Percentiles rank a stretch among this genome's conserved stretches.
phyloP scores from a whole-genome alignment of 2,888 invertebrate species.

The Perizoma flavofasciatum region DNA sequence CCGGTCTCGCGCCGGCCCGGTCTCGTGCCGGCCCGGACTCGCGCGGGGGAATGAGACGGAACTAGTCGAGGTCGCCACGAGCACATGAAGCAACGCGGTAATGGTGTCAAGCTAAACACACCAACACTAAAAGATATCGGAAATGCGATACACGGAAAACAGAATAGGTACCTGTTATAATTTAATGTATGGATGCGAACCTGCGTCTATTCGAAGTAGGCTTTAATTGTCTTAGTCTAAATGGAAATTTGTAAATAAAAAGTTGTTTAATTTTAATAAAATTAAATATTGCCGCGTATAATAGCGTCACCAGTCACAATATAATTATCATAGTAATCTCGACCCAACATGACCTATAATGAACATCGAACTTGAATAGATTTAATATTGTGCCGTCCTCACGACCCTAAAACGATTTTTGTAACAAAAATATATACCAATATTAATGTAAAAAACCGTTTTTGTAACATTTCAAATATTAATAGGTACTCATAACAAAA shows the following conservation, averaged over 20 bases:
- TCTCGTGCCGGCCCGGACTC: constrained; percentile 35
- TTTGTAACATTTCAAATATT: constrained; percentile 82
- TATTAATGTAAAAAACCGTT: constrained; percentile 77
- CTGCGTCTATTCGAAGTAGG: constrained; percentile 83
- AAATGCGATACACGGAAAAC: constrained; percentile 57
- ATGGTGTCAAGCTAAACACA: constrained; percentile 73
- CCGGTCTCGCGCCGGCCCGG: constrained; percentile 34
- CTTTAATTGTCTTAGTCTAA: constrained; percentile 83
- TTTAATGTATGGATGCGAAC: constrained; percentile 81
- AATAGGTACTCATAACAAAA: constrained; percentile 82
- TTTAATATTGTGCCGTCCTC: constrained; percentile 83
- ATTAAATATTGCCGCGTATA: constrained; percentile 63
- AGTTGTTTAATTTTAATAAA: constrained; percentile 64
- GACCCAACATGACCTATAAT: constrained; percentile 74
- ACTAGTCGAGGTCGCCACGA: constrained; percentile 41
- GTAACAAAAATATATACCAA: constrained; percentile 80
- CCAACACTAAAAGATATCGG: constrained; percentile 62
- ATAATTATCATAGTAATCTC: constrained; percentile 49
- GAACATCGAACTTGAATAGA: constrained; percentile 83
- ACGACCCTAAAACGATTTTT: constrained; percentile 82
- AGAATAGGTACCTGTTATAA: constrained; percentile 78
- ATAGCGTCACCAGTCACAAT: constrained; percentile 52
- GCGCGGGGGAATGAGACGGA: constrained; percentile 37
- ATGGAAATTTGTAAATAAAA: constrained; percentile 81
- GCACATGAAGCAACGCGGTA: constrained; percentile 60